A percentile compares a stretch with the other conserved stretches of the same genome.
phyloP scores from a whole-genome alignment of 1,140 invertebrate species.

The Micrasema minimum region DNA sequence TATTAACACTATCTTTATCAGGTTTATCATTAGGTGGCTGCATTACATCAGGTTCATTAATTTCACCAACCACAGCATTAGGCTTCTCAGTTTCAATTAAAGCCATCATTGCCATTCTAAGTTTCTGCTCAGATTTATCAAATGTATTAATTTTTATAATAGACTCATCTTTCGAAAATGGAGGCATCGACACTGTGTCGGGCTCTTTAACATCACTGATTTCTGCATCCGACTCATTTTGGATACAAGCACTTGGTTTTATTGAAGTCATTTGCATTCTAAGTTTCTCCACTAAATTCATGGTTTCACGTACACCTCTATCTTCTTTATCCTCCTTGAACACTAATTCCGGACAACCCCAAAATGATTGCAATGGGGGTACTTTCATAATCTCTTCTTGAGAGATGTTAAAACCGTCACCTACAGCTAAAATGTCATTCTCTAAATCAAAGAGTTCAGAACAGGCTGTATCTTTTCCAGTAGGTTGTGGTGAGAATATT shows the following conservation, averaged over 20 bases:
- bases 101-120: too few relatives aligned
- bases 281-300: slow-evolving; percentile 82
- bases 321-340: slow-evolving; percentile 79
- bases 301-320: slow-evolving; percentile 75
- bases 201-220: slow-evolving; percentile 42
- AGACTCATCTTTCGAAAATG: slow-evolving; percentile 19
- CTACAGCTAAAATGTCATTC: slow-evolving; percentile 72
- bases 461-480: slow-evolving; percentile 70
- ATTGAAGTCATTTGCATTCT: slow-evolving; percentile 66
- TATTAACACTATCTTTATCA: too few relatives aligned
- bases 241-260: slow-evolving; percentile 44
- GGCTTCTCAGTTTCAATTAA: too few relatives aligned
- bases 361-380: slow-evolving; percentile 70
- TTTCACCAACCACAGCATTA: too few relatives aligned
- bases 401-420: slow-evolving; percentile 72
- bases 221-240: slow-evolving; percentile 43
- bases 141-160: slow-evolving; percentile 11
- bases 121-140: slow-evolving; percentile 31
- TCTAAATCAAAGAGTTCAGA: slow-evolving; percentile 74
- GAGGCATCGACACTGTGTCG: slow-evolving; percentile 27
- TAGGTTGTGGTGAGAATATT: slow-evolving; percentile 77
- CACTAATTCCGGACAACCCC: slow-evolving; percentile 70
- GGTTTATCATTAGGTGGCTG: too few relatives aligned
- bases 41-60: too few relatives aligned
- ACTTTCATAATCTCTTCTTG: slow-evolving; percentile 69